phyloP scores from a whole-genome alignment of 2,888 invertebrate genomes.

The Hybos culiciformis region DNA sequence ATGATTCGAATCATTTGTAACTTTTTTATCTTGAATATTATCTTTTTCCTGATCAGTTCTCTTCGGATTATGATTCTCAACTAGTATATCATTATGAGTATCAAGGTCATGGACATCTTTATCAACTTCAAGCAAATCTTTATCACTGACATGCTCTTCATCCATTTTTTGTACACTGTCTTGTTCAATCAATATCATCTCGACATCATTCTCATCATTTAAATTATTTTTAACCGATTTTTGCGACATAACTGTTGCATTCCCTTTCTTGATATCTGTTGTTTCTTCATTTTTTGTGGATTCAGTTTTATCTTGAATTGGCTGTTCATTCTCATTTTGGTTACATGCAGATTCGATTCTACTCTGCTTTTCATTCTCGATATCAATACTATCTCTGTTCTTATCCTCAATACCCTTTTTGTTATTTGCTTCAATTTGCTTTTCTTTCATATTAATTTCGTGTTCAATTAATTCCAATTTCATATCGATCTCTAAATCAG shows the following conservation, averaged over 20 bases:
- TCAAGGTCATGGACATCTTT: no score
- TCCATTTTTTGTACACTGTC: no score
- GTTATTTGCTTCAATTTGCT: neutral
- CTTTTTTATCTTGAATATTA: neutral
- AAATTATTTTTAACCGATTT: neutral
- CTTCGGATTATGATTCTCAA: no score
- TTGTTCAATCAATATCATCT: no score
- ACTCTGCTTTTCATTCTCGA: neutral
- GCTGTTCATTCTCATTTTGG: conserved; percentile 2
- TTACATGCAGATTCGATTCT: neutral
- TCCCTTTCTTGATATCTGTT: neutral
- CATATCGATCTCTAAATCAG: neutral
- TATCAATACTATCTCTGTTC: neutral
- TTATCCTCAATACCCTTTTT: neutral
- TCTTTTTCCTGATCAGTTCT: neutral
- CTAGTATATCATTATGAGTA: no score
- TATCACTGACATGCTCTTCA: no score
- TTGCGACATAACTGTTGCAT: neutral
- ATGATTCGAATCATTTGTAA: no score
- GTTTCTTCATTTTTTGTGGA: neutral
- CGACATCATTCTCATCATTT: neutral
- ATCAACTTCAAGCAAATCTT: no score
- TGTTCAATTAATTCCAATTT: neutral
- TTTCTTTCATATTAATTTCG: neutral
- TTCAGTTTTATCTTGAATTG: neutral